These are phyloP conservation scores for Phataginus tetradactyla DNA, from an alignment of 2,797 vertebrate species.

Conservation along the genomic window DNA sequence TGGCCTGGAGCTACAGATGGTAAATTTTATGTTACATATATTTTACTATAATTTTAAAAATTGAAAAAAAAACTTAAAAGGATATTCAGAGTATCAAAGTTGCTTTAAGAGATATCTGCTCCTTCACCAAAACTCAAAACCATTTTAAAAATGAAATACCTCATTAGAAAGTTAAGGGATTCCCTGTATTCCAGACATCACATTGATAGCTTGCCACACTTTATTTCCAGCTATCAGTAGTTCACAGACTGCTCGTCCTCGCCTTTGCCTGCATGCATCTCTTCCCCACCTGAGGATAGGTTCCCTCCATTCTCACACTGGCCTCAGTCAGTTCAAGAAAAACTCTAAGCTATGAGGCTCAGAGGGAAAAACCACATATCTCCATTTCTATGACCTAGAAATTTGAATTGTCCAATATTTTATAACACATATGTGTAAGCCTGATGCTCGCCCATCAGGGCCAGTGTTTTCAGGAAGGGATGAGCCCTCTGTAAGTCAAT, in stretches of 20 bases:
- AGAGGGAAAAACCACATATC: not conserved
- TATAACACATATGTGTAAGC: not conserved
- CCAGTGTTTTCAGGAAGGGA: conserved; percentile 44
- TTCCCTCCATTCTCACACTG: not conserved
- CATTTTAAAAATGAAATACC: conserved; percentile 20
- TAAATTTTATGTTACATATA: not conserved
- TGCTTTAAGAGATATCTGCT: not conserved
- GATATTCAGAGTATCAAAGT: not conserved
- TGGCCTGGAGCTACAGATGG: too few relatives aligned
- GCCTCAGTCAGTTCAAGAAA: not conserved
- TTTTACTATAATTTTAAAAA: conserved; percentile 12
- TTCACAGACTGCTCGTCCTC: not conserved
- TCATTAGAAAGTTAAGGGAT: not conserved
- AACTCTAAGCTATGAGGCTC: not conserved
- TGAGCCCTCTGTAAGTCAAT: conserved; percentile 23
- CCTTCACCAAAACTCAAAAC: not conserved
- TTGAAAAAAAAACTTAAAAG: not conserved
- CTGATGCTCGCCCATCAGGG: not conserved
- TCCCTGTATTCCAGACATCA: not conserved
- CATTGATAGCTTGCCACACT: not conserved
- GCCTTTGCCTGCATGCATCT: rapidly evolving
- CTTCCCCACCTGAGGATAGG: not conserved
- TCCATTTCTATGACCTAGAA: not conserved
- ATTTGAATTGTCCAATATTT: not conserved
- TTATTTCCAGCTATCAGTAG: not conserved